Evolutionary conservation across 2,113 vertebrate species (phyloP), one percentile per base, ranked within the genome.

Genomic region (Eulacestoma nigropectus): DNA sequence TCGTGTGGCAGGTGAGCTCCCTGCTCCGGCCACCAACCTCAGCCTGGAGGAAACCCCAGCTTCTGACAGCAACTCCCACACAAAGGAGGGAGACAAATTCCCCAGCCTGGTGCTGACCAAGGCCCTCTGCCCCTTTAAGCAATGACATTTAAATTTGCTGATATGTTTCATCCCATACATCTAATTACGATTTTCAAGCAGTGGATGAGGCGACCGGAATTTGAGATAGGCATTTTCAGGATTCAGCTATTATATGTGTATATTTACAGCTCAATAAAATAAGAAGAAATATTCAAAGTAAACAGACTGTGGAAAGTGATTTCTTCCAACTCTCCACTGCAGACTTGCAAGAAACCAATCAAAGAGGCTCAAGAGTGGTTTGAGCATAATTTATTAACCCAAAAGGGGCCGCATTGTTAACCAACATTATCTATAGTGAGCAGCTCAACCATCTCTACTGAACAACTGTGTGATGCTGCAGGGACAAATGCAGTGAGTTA

Each of bases 401-500:
- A 84, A 96, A 90, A 94, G 83, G 69, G 64, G 19, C 53, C 0
- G 9, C 90, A 79, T 89, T 96, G 92, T 93, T 96, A 96, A 95
- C 64, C 92, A 96, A 84, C 41, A 11, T 94, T 96, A 96, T 96
- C 96, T 96, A 97, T 82, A 93, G 92, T 46, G 57, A 94, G 83
- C 46, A 69, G 76, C 69, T 89, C 92, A 90, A 84, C 90, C 86
- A 79, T 47, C 62, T 87, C 92, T 84, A 82, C 86, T 18, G 41
- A 96, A 92, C 89, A 95, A 96, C 88, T 89, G 92, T 72, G 81
- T 14, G 27, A 92, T 93, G 89, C 73, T 92, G 96, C 80, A 89
- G 94, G 90, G 89, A 95, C 92, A 95, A 96, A 96, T 95, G 86
- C 88, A 89, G 69, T 94, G 95, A 96, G 76, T 96, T 95, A 97